Conservation (phyloP, 2,797 vertebrate species). For the Xenopus petersii region DNA sequence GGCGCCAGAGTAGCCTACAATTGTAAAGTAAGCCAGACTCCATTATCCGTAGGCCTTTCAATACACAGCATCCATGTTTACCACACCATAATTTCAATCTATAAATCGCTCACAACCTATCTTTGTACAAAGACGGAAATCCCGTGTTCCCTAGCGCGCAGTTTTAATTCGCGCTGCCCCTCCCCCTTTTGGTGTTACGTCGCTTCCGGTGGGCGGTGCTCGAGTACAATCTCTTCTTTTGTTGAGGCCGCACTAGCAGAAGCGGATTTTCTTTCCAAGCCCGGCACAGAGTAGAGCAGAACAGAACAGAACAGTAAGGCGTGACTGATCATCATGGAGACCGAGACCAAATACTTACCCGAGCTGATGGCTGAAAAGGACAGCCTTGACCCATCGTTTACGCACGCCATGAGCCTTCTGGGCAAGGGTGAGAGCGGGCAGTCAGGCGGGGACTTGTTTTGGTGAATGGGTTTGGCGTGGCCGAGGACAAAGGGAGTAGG, state of each 20-base stretch:
- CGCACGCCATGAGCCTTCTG: slow-evolving; percentile 91
- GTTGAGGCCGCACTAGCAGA: not conserved
- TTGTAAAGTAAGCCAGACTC: no score
- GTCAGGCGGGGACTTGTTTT: no score
- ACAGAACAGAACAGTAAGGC: not conserved
- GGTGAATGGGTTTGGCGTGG: not conserved
- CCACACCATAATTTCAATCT: no score
- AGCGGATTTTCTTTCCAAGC: not conserved
- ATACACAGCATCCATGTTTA: no score
- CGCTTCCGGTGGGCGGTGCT: slow-evolving; percentile 30
- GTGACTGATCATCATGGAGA: slow-evolving; percentile 74
- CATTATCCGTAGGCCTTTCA: no score
- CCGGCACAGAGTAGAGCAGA: not conserved
- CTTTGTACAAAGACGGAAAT: no score
- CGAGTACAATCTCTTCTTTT: not conserved
- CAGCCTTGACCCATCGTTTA: slow-evolving; percentile 92
- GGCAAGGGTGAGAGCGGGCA: slow-evolving; percentile 71
- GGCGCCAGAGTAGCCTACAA: no score
- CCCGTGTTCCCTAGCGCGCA: no score
- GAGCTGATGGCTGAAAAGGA: slow-evolving; percentile 96
- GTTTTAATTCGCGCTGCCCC: no score
- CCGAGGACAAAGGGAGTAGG: not conserved
- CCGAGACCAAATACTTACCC: slow-evolving; percentile 90
- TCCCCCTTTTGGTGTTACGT: not conserved
- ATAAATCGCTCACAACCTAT: no score